These are phyloP conservation scores for Andrena camellia DNA, from an alignment of 2,888 invertebrate genomes.

Conservation along the genomic window DNA sequence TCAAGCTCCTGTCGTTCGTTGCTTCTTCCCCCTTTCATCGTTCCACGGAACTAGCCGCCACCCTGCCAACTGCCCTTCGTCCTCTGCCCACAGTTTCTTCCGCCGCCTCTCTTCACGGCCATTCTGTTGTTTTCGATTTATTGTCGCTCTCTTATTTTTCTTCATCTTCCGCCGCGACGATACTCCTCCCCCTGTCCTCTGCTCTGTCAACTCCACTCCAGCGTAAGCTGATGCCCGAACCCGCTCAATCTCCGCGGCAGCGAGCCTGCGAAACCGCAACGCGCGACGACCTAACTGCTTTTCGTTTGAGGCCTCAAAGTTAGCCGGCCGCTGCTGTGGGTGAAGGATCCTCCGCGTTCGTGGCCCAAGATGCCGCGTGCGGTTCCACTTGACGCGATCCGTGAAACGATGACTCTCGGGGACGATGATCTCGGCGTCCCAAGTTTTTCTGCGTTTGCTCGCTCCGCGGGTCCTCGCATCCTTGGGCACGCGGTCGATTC, in stretches of 20 bases:
- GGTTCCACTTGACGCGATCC: constrained; percentile 59
- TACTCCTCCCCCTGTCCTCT: constrained; percentile 28
- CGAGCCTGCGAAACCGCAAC: constrained; percentile 82
- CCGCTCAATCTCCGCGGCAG: constrained; percentile 78
- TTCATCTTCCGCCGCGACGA: neutral
- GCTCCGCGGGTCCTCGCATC: neutral
- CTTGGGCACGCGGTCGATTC: neutral
- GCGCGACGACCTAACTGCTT: constrained; percentile 84
- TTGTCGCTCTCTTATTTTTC: neutral
- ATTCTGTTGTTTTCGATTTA: constrained; percentile 9
- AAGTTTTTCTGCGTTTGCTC: constrained; percentile 2
- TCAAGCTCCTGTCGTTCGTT: constrained; percentile 53
- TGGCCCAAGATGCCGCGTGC: constrained; percentile 32
- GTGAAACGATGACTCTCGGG: constrained; percentile 46
- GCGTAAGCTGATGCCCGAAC: constrained; percentile 63
- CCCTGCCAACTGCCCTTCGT: constrained; percentile 11
- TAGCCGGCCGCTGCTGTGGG: constrained; percentile 25
- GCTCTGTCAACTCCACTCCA: constrained; percentile 60
- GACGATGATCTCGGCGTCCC: constrained; percentile 24
- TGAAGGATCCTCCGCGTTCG: constrained; percentile 12
- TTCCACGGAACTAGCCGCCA: neutral
- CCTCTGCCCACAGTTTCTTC: neutral
- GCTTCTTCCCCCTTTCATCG: constrained; percentile 42
- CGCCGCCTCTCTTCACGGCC: neutral
- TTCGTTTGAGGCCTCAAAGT: constrained; percentile 76